Conservation (phyloP, 2,797 vertebrate species). For the Urophycis tenuis region DNA sequence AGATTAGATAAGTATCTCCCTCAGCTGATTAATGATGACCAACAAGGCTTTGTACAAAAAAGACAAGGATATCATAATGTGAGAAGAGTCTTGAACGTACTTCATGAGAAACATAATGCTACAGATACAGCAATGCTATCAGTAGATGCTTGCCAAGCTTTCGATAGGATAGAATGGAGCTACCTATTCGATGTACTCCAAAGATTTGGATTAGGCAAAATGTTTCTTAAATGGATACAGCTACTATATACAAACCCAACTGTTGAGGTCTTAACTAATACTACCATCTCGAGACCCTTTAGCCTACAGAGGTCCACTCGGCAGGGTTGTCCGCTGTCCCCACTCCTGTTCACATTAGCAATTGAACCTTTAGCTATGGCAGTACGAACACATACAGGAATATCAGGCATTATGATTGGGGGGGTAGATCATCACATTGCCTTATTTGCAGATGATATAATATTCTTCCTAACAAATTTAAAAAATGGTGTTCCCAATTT, state of each 20-base stretch:
- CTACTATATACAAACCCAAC: constrained; percentile 8
- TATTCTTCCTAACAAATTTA: constrained; percentile 17
- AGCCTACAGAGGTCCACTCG: background rate
- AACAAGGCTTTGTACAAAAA: constrained; percentile 6
- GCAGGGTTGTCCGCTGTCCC: constrained; percentile 14
- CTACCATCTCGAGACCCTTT: background rate
- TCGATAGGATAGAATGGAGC: constrained; percentile 1
- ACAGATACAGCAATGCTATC: background rate
- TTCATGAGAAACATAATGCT: background rate
- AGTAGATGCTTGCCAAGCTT: background rate
- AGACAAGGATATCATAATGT: background rate
- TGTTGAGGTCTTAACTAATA: background rate
- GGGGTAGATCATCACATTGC: no score
- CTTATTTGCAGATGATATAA: constrained; percentile 21
- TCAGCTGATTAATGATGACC: background rate
- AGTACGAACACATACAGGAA: no score
- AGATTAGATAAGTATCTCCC: constrained; percentile 14
- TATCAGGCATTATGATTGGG: background rate
- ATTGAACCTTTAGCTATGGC: constrained; percentile 8
- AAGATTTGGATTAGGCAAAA: background rate
- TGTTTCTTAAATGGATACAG: background rate
- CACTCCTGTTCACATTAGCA: constrained; percentile 6
- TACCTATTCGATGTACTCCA: background rate
- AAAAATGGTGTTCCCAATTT: constrained; percentile 8
- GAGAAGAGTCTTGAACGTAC: background rate